Evolutionary conservation across 30 jellyfish, hydroid and myxozoan genomes (phyloP).

Genomic region (Morbakka virulenta): DNA sequence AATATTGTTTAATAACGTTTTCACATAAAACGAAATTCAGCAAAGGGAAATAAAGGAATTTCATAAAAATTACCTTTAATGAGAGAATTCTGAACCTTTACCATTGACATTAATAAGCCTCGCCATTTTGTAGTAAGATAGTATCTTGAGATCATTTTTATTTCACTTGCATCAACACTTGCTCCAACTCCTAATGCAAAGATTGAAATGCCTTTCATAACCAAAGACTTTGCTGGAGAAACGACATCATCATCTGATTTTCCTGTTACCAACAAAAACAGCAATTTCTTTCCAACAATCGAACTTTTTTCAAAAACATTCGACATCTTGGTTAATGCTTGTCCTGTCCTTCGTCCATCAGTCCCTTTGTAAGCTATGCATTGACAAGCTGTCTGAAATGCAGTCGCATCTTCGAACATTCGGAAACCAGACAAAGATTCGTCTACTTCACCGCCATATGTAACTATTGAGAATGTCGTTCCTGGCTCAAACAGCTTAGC

Average conservation of each 20-base stretch:
- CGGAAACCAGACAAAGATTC: constrained; percentile 65
- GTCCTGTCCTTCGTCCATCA: constrained; percentile 93
- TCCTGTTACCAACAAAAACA: constrained; percentile 88
- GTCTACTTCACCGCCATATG: constrained; percentile 83
- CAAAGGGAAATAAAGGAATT: no score
- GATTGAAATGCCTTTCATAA: constrained; percentile 82
- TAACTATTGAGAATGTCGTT: constrained; percentile 70
- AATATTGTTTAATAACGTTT: no score
- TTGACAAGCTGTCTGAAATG: constrained; percentile 89
- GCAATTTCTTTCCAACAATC: constrained; percentile 49
- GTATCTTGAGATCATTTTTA: constrained; percentile 89
- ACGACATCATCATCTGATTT: constrained; percentile 98
- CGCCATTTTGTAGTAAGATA: constrained; percentile 93
- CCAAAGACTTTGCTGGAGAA: constrained; percentile 93
- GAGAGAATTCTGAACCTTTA: constrained; percentile 82
- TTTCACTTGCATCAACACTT: constrained; percentile 68
- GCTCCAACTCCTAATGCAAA: constrained; percentile 96
- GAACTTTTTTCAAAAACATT: constrained; percentile 59
- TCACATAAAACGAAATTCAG: no score
- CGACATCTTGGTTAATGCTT: constrained; percentile 70
- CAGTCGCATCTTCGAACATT: constrained; percentile 72
- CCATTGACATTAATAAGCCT: constrained; percentile 86
- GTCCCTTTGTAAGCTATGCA: constrained; percentile 68
- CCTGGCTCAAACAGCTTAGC: constrained; percentile 74
- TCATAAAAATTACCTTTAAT: constrained; percentile 90